Conservation (phyloP, 1,140 invertebrate genomes). For the Drosophila bocqueti region DNA sequence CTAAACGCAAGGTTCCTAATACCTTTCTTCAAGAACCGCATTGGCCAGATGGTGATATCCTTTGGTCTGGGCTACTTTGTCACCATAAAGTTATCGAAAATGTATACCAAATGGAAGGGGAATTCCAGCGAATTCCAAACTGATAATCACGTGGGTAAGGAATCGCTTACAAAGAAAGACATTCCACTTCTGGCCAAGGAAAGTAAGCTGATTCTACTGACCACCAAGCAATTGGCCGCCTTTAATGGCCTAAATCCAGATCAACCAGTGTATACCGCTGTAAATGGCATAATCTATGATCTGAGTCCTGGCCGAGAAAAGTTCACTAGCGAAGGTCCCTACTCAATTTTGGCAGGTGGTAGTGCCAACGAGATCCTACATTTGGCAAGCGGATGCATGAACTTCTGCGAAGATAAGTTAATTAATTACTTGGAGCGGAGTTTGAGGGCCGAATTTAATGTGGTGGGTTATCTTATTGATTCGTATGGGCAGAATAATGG, state of each 20-base stretch:
- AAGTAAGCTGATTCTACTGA: constrained; percentile 23
- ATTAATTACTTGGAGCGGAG: constrained; percentile 50
- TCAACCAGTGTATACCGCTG: constrained; percentile 57
- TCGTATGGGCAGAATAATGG: neutral
- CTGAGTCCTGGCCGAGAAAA: constrained; percentile 41
- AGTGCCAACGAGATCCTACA: constrained; percentile 60
- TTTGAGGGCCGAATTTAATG: constrained; percentile 56
- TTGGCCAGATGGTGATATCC: constrained; percentile 45
- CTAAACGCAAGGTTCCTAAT: constrained; percentile 4
- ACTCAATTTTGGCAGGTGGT: constrained; percentile 50
- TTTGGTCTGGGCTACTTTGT: constrained; percentile 57
- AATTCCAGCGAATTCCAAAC: neutral
- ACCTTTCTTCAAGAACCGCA: constrained; percentile 39
- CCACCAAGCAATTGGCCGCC: constrained; percentile 19
- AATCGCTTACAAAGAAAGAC: neutral
- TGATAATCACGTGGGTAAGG: no score
- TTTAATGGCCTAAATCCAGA: constrained; percentile 38
- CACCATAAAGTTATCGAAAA: constrained; percentile 34
- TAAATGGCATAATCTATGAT: constrained; percentile 68
- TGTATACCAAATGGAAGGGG: neutral
- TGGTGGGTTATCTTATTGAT: constrained; percentile 60
- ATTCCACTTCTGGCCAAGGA: neutral
- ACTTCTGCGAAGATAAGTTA: constrained; percentile 15
- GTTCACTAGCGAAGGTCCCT: constrained; percentile 31
- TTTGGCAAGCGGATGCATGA: constrained; percentile 47